Evolutionary conservation across 2,888 invertebrate species (phyloP), one percentile per base, ranked within the genome.

Genomic region (Encarsia formosa): DNA sequence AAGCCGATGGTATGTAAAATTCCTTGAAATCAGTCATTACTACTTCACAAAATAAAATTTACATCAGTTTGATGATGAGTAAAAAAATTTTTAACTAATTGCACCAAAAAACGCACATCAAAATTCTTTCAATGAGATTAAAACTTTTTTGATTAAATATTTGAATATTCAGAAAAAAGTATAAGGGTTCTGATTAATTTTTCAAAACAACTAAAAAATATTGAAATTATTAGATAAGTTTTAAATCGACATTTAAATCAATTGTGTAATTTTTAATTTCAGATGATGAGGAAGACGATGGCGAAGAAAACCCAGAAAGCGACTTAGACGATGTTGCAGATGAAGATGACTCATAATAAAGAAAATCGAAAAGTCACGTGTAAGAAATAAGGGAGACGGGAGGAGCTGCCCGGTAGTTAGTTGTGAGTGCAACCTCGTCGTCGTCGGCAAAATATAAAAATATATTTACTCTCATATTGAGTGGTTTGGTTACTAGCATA

Each of bases 401-500:
- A 56, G 53, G 59, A 59, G 49, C n/a, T n/a, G n/a, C 65, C 63
- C 62, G 65, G 63, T 63, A 66, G 66, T 64, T 67, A 63, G 67
- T 65, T 34, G 34, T 34, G 34, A n/a, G 22, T 23, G 40, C 15
- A 11, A 15, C 24, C 5, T 49, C 52, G 35, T 47, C 26, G 47
- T 47, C 31, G 50, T 46, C 34, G 37, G 37, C 24, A 15, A 15
- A 15, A 34, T 34, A 65, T 67, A 64, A 67, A 66, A n/a, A n/a
- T n/a, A n/a, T 61, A 66, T 69, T 72, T 67, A 68, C 72, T 71
- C 70, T 73, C 70, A 73, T 71, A 73, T 73, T 73, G 71, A 72
- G 71, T 65, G 66, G 69, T 71, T 70, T 67, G 68, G 44, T 70
- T 40, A 40, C 6, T 26, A 1, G 65, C 48, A 46, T 48, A 56